Evolutionary conservation across 2,797 vertebrate species (phyloP).

Genomic region (Coregonus suidteri): DNA sequence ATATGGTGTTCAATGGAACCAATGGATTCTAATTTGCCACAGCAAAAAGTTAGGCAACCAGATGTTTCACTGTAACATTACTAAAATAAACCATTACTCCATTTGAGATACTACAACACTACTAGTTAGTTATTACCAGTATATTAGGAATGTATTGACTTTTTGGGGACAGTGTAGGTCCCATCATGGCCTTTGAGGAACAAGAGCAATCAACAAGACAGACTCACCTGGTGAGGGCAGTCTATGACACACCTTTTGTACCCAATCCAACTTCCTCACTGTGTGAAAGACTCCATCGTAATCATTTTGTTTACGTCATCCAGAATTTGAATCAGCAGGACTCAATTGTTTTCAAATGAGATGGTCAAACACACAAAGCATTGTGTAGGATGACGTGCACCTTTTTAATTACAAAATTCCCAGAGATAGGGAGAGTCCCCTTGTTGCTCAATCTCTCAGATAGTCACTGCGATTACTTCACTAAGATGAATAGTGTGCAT

Average conservation of each 20-base stretch:
- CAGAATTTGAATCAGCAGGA: conserved; percentile 32
- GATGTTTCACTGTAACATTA: not conserved
- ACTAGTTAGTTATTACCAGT: too few relatives aligned
- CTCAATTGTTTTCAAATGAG: conserved; percentile 59
- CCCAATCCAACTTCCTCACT: conserved; percentile 32
- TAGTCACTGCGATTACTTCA: conserved; percentile 52
- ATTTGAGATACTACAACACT: not conserved
- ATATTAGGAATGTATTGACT: not conserved
- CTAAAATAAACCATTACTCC: not conserved
- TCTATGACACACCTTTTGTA: conserved; percentile 26
- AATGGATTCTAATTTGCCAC: too few relatives aligned
- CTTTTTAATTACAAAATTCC: conserved; percentile 71
- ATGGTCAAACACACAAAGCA: conserved; percentile 59
- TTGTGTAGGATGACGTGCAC: conserved; percentile 59
- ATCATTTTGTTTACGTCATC: conserved; percentile 56
- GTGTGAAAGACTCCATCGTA: conserved; percentile 53
- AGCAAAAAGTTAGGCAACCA: not conserved
- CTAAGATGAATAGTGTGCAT: conserved; percentile 74
- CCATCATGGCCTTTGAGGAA: not conserved
- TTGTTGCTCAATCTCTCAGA: conserved; percentile 67
- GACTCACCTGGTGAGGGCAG: conserved; percentile 40
- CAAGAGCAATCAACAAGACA: conserved; percentile 40
- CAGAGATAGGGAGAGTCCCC: conserved; percentile 61
- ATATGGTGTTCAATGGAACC: too few relatives aligned
- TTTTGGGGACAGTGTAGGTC: not conserved